phyloP scores from a whole-genome alignment of 2,888 invertebrate species.

The Neoaliturus tenellus region DNA sequence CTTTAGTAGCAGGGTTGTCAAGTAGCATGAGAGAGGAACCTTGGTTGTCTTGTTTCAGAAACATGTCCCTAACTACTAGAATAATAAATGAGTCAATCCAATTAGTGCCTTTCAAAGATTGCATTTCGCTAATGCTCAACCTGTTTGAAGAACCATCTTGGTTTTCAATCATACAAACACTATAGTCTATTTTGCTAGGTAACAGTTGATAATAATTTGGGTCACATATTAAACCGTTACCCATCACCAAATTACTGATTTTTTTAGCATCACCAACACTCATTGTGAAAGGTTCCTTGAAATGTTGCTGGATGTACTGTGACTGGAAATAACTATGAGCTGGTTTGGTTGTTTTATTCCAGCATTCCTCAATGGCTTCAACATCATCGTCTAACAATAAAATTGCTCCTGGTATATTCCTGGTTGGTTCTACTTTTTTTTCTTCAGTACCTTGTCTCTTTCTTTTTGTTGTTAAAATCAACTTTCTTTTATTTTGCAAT shows the following conservation, averaged over 20 bases:
- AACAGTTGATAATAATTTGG: neutral
- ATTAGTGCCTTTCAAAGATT: neutral
- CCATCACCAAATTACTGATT: neutral
- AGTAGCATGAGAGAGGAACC: neutral
- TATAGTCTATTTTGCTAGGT: neutral
- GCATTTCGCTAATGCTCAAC: neutral
- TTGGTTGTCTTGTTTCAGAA: too few species aligned
- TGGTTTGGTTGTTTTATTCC: too few species aligned
- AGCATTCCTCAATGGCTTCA: too few species aligned
- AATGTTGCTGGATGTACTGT: too few species aligned
- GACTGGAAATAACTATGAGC: too few species aligned
- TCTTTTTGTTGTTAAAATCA: neutral
- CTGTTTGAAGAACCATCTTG: neutral
- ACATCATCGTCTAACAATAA: too few species aligned
- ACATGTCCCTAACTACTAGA: too few species aligned
- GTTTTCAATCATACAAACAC: neutral
- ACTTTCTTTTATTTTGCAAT: neutral
- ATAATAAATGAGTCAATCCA: neutral
- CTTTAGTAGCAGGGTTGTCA: neutral
- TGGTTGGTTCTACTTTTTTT: too few species aligned
- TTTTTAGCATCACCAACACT: neutral
- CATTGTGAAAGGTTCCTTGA: too few species aligned
- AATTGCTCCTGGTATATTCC: too few species aligned
- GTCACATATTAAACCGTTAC: neutral
- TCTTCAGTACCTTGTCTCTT: too few species aligned